Percentiles rank a stretch among this genome's conserved stretches.
These are phyloP conservation scores for Echinarachnius parma DNA, from an alignment of 53 echinoderm and acorn worm species.

Conservation along the genomic window DNA sequence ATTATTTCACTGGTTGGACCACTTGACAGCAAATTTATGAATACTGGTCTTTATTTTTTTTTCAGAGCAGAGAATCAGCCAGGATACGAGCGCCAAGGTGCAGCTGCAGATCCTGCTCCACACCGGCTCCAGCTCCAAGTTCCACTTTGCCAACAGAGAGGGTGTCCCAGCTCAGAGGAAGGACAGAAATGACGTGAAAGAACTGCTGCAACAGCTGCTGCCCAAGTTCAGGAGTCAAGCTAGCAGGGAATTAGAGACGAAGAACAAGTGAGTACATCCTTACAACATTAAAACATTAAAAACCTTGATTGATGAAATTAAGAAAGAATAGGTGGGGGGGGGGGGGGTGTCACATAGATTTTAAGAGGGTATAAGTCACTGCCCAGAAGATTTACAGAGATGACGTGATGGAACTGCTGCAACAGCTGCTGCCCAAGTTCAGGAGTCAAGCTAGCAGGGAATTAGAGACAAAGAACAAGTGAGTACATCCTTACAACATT, in stretches of 20 bases:
- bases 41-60: not conserved
- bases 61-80: slow-evolving; percentile 92
- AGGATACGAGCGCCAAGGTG: slow-evolving; percentile 85
- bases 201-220: slow-evolving; percentile 91
- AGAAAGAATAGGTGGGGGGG: too few species aligned
- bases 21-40: too few species aligned
- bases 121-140: slow-evolving; percentile 81
- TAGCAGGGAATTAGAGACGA: slow-evolving; percentile 87
- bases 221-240: slow-evolving; percentile 85
- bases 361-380: too few species aligned
- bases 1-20: slow-evolving; percentile 91
- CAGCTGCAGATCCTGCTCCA: slow-evolving; percentile 92
- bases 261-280: slow-evolving; percentile 78
- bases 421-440: slow-evolving; percentile 91
- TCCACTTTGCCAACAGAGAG: slow-evolving; percentile 84
- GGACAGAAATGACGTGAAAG: slow-evolving; percentile 84
- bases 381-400: slow-evolving; percentile 66
- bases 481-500: not conserved
- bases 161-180: slow-evolving; percentile 54
- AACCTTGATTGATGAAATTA: too few species aligned
- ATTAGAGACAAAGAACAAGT: slow-evolving; percentile 91
- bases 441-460: slow-evolving; percentile 86
- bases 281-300: too few species aligned
- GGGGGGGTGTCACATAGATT: too few species aligned
- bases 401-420: slow-evolving; percentile 86